These are phyloP conservation scores for Mycetomoellerius zeteki DNA, from an alignment of 1,140 invertebrate genomes.

Conservation along the genomic window DNA sequence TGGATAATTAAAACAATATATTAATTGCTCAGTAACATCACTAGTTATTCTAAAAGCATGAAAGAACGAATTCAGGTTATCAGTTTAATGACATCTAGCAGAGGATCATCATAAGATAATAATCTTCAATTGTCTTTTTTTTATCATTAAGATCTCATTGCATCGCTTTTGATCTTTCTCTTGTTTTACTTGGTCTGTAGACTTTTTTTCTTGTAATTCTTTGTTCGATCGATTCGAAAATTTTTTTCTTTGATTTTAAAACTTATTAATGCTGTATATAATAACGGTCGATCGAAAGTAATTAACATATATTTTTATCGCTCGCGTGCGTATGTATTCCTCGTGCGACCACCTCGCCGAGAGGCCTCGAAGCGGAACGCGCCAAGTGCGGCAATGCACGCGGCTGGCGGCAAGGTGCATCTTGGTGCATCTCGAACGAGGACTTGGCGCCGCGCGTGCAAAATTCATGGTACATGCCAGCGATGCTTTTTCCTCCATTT, in stretches of 20 bases:
- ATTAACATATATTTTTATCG: conserved; percentile 9
- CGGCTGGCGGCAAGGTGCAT: neutral
- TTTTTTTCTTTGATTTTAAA: neutral
- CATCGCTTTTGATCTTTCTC: neutral
- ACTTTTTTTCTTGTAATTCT: neutral
- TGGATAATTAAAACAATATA: neutral
- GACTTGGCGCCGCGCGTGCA: neutral
- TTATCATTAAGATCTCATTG: neutral
- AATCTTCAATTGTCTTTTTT: neutral
- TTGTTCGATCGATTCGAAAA: neutral
- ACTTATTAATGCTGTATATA: neutral
- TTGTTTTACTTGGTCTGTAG: neutral
- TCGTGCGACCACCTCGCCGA: neutral
- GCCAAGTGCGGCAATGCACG: conserved; percentile 1
- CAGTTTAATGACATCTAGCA: neutral
- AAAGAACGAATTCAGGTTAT: neutral
- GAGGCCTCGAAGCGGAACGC: conserved; percentile 17
- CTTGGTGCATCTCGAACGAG: neutral
- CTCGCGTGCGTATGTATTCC: neutral
- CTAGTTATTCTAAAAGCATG: neutral
- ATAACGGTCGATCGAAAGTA: conserved; percentile 27
- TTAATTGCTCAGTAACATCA: conserved; percentile 6
- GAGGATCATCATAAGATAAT: neutral
- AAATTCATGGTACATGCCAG: conserved; percentile 31
- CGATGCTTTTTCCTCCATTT: conserved; percentile 35